A percentile compares a stretch with the other conserved stretches of the same genome.
phyloP scores from a whole-genome alignment of 2,797 vertebrate species.

The Pseudotriccus pelzelni region DNA sequence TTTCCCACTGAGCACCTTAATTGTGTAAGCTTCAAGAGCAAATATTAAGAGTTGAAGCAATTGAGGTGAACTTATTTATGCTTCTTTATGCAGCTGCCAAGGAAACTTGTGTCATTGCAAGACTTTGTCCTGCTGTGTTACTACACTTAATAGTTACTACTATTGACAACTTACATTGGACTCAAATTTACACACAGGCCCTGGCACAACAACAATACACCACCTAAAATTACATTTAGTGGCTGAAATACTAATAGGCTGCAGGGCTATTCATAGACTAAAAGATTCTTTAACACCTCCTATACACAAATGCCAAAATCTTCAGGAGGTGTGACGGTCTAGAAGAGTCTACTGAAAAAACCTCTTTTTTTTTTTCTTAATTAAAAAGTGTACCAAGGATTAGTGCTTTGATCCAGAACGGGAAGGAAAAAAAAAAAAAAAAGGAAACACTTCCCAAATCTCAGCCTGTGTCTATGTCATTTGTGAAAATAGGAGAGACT shows the following conservation, averaged over 20 bases:
- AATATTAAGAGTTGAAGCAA: neutral
- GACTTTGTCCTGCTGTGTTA: neutral
- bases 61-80: neutral
- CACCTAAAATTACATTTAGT: neutral
- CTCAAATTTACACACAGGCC: neutral
- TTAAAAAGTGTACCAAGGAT: neutral
- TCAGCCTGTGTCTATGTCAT: neutral
- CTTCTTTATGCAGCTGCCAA: neutral
- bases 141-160: no score
- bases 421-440: neutral
- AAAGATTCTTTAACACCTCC: neutral
- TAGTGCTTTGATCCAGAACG: neutral
- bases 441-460: neutral
- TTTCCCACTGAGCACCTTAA: neutral
- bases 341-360: neutral
- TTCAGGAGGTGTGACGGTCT: neutral
- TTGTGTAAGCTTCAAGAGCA: neutral
- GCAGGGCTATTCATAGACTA: neutral
- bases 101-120: neutral
- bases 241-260: neutral
- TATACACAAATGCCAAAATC: neutral
- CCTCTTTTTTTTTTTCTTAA: neutral
- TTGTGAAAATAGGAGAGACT: neutral
- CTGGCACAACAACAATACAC: neutral
- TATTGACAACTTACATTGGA: neutral